These are phyloP conservation scores for Phania funesta DNA, from an alignment of 2,888 invertebrate species.

Conservation along the genomic window DNA sequence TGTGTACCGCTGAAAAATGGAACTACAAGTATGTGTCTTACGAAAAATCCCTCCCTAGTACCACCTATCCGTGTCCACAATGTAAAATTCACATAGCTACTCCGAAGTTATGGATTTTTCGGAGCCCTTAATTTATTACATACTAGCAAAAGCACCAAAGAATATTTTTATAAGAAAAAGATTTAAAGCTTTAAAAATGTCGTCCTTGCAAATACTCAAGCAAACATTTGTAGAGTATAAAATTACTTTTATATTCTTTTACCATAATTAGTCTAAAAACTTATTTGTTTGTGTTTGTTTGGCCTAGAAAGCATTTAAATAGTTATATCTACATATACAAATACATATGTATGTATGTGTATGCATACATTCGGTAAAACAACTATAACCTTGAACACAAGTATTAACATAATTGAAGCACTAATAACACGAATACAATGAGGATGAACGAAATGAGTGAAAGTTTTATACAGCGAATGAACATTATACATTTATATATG, in stretches of 20 bases:
- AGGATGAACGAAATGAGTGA: slow-evolving; percentile 10
- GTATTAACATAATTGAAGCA: slow-evolving; percentile 56
- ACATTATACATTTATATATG: slow-evolving; percentile 12
- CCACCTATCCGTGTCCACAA: no score
- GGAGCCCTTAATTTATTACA: no score
- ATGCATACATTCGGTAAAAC: no score
- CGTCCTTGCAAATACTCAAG: neutral
- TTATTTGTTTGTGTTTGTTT: slow-evolving; percentile 45
- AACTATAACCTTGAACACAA: slow-evolving; percentile 59
- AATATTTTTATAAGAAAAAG: no score
- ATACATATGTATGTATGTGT: no score
- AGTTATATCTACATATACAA: no score
- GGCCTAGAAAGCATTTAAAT: slow-evolving; percentile 54
- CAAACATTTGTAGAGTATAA: neutral
- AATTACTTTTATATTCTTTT: neutral
- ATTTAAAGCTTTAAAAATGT: neutral
- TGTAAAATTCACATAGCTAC: no score
- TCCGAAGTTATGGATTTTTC: no score
- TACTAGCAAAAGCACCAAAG: no score
- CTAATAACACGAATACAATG: slow-evolving; percentile 41
- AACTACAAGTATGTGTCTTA: no score
- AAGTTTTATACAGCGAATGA: slow-evolving; percentile 21
- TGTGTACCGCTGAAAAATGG: no score
- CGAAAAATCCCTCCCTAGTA: no score
- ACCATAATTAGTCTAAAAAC: slow-evolving; percentile 39